Evolutionary conservation across 2,113 vertebrate genomes (phyloP), one percentile per base, ranked within the genome.

Genomic region (Corapipo altera): DNA sequence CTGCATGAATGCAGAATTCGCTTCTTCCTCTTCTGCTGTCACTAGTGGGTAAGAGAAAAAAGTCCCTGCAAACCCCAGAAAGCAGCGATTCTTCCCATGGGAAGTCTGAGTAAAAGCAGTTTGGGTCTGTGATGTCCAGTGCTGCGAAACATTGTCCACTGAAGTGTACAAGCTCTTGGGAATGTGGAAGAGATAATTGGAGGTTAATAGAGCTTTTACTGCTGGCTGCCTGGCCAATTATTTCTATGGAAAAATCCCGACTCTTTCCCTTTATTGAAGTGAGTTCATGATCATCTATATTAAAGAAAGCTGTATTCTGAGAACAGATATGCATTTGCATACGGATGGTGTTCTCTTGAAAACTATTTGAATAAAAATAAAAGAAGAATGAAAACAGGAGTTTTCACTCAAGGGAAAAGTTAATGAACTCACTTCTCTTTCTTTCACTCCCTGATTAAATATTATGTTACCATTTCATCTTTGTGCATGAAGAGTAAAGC

Each of bases 361-460:
- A 95, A 96, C 87, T 93, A 96, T 96, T 96, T 96, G 95, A 96
- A 97, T 96, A 96, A 97, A 96, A 96, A 94, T 93, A 95, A 97
- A 96, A 96, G 95, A 96, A 96, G 89, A 96, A 91, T 93, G 86
- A 91, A 97, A 96, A 96, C 93, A 96, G 92, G 92, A 96, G 92
- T 96, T 96, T 94, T 96, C 92, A 96, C 93, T 96, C 96, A 95
- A 95, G 95, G 94, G 95, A 96, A 87, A 96, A 97, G 92, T 97
- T 97, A 95, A 96, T 96, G 96, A 94, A 96, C 92, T 95, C 92
- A 93, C 92, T 97, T 96, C 93, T 97, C 88, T 95, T 95, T 94
- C 92, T 96, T 97, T 96, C 93, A 90, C 85, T 96, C 93, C 83
- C 95, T 95, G 95, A 95, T 97, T 96, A 97, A 96, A 96, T 97